These are phyloP conservation scores for Apostichopus parvimensis DNA, from an alignment of 35 echinoderm and acorn worm genomes.

Conservation along the genomic window DNA sequence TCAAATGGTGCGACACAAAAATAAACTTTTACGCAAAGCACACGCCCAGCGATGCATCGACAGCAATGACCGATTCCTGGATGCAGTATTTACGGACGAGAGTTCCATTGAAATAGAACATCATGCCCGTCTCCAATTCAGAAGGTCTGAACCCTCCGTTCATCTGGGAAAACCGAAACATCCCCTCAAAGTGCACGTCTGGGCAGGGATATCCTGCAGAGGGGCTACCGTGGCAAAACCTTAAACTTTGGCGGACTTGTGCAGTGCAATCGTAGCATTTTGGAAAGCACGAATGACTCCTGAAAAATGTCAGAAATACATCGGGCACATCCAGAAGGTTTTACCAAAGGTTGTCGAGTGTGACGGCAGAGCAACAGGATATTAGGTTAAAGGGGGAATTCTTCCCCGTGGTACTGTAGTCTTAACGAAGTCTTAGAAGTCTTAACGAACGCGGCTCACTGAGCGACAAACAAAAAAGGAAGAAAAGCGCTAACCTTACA, in stretches of 20 bases:
- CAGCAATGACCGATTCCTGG: neutral
- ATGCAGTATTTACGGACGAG: slow-evolving; percentile 38
- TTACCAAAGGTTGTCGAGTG: neutral
- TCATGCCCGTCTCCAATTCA: neutral
- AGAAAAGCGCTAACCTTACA: too few relatives aligned
- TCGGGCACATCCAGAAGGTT: slow-evolving; percentile 12
- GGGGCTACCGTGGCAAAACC: slow-evolving; percentile 30
- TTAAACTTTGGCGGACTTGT: slow-evolving; percentile 2
- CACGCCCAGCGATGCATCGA: neutral
- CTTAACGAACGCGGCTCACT: too few relatives aligned
- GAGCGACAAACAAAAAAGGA: too few relatives aligned
- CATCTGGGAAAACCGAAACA: slow-evolving; percentile 54
- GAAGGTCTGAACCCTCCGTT: neutral
- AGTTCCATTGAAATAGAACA: slow-evolving; percentile 47
- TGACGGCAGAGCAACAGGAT: slow-evolving; percentile 18
- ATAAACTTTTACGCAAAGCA: neutral
- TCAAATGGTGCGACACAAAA: slow-evolving; percentile 40
- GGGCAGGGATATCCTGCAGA: slow-evolving; percentile 54
- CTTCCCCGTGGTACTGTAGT: too few relatives aligned
- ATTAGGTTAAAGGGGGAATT: neutral
- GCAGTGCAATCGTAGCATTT: slow-evolving; percentile 29
- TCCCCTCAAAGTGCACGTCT: slow-evolving; percentile 66
- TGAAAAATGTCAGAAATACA: slow-evolving; percentile 10
- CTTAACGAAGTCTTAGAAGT: too few relatives aligned
- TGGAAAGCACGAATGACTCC: slow-evolving; percentile 60